These are phyloP conservation scores for Falco punctatus DNA, from an alignment of 2,113 vertebrate species.

Conservation along the genomic window DNA sequence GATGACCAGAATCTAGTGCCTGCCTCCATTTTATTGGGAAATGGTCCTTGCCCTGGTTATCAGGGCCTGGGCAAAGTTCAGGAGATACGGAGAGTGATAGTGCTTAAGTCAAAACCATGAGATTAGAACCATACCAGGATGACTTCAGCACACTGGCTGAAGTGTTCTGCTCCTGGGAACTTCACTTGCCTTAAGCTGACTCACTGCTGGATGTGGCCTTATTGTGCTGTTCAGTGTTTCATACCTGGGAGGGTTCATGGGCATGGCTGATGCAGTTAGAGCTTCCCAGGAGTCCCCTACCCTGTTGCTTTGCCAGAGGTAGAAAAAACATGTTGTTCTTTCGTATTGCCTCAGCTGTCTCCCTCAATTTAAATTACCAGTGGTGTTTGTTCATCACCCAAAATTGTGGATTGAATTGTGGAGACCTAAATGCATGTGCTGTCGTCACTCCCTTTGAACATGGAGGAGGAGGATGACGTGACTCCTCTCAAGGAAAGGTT, in stretches of 20 bases:
- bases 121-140: accelerated
- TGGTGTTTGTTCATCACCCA: background rate
- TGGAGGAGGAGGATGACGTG: background rate
- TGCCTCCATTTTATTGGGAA: background rate
- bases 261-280: accelerated
- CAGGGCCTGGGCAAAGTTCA: background rate
- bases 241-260: accelerated
- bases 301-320: background rate
- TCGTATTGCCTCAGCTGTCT: background rate
- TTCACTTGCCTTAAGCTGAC: background rate
- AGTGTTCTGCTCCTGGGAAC: background rate
- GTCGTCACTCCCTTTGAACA: accelerated
- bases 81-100: background rate
- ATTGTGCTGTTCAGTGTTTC: accelerated
- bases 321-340: accelerated
- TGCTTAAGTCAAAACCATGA: background rate
- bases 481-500: background rate
- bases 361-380: accelerated
- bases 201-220: background rate
- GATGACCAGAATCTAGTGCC: accelerated
- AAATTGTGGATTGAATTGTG: background rate
- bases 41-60: background rate
- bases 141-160: background rate
- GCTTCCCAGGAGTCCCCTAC: accelerated
- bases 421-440: accelerated